phyloP scores from a whole-genome alignment of 1,140 invertebrate genomes.

The Plutomurus gul region DNA sequence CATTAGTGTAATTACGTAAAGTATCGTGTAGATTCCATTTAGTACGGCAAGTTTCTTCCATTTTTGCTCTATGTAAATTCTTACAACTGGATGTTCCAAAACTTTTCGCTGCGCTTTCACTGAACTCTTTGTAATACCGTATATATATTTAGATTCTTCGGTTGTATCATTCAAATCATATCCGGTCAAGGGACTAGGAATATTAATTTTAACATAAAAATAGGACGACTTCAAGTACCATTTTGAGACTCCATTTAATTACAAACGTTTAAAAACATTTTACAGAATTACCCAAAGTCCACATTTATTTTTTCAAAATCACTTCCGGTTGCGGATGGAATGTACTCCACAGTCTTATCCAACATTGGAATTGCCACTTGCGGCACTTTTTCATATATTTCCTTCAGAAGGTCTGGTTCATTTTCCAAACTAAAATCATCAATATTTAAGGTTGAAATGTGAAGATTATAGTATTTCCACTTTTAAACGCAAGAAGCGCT shows the following conservation, averaged over 20 bases:
- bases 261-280: no score
- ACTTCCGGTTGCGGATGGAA: background rate
- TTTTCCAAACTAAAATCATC: no score
- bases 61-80: background rate
- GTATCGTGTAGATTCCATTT: background rate
- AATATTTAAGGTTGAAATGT: background rate
- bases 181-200: background rate
- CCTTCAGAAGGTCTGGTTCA: background rate
- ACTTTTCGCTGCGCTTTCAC: background rate
- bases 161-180: background rate
- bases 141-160: background rate
- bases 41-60: background rate
- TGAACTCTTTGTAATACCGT: background rate
- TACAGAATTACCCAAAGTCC: background rate
- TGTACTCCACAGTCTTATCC: background rate
- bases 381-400: slow-evolving; percentile 5
- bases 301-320: background rate
- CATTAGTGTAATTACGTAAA: background rate
- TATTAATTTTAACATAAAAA: no score
- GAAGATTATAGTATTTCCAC: no score
- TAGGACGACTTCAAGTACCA: no score
- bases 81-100: background rate
- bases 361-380: background rate
- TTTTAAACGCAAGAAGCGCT: no score
- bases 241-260: no score